Conservation (phyloP, 2,888 invertebrate species). For the Xylocampa areola region DNA sequence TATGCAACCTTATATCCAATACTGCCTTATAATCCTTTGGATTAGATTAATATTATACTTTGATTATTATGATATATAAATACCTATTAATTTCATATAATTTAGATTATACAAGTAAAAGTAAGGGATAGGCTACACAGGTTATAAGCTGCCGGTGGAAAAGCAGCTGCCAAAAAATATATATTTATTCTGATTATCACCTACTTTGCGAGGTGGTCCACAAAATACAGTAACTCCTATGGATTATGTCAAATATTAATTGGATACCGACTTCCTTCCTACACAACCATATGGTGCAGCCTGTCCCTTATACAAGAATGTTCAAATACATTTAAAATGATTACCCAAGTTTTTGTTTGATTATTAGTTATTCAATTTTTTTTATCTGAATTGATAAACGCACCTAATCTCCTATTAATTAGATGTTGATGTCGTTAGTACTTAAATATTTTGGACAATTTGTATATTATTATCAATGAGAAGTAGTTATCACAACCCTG, state of each 20-base stretch:
- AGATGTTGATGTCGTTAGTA: slow-evolving; percentile 23
- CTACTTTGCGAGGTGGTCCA: not conserved
- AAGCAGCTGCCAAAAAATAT: not conserved
- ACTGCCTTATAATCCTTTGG: slow-evolving; percentile 74
- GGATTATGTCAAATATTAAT: not conserved
- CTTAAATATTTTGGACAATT: slow-evolving; percentile 30
- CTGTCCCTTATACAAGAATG: slow-evolving; percentile 19
- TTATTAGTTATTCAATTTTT: slow-evolving; percentile 34
- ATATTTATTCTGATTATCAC: no score
- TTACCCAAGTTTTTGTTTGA: slow-evolving; percentile 40
- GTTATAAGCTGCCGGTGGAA: not conserved
- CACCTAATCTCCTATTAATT: slow-evolving; percentile 40
- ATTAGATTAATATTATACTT: slow-evolving; percentile 62
- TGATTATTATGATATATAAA: slow-evolving; percentile 49
- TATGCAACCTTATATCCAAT: slow-evolving; percentile 62
- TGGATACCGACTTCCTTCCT: not conserved
- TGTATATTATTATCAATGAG: slow-evolving; percentile 33
- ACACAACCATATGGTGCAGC: not conserved
- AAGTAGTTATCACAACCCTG: slow-evolving; percentile 39
- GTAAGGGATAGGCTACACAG: slow-evolving; percentile 6
- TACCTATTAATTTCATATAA: slow-evolving; percentile 25
- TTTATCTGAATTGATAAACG: slow-evolving; percentile 50
- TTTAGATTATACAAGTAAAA: slow-evolving; percentile 39
- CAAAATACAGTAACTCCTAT: slow-evolving; percentile 3
- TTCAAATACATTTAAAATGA: slow-evolving; percentile 32